Base-by-base conservation (phyloP, 2,888 invertebrate species). In the Macrophya alboannulata region DNA sequence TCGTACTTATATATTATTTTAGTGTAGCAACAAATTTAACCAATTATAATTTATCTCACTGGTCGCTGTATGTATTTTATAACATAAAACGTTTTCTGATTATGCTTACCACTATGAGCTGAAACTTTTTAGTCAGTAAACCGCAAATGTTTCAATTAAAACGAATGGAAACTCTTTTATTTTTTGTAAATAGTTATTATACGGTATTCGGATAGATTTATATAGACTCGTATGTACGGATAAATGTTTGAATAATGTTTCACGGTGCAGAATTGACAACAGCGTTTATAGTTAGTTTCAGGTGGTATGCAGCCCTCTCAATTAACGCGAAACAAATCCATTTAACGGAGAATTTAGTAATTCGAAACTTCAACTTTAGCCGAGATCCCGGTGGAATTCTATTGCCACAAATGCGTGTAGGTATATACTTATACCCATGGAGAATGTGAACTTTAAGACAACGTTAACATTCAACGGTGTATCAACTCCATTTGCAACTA, bases 301-400 rank as follows among this genome's bases (percentile, higher is more conserved):
- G 51, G 37, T 55, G 77, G 51, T 31, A 37, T 51, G 62, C 40
- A 81, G 25, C 25, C 40, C 43, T 43, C 59, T 62, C 81, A 81
- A 81, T 62, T 59, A 81, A 62, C 81, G 21, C 6, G 17, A 62
- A 81, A 81, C 81, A 81, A 81, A 62, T 81, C 43, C 62, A 81
- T 81, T 81, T 21, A 62, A 40, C 51, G 15, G n/a, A 81, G 62
- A 81, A 81, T 81, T 81, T 62, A 51, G 59, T 81, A 43, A 81
- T 81, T 62, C 40, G 2, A 62, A 81, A 59, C 21, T 81, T 62
- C 43, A 43, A 43, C 40, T 31, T 31, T 62, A 25, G 37, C 21
- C 0, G 31, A 62, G 48, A 62, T 62, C 62, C 81, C 43, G 8
- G 59, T 6, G 21, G 62, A 62, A 81, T 81, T 81, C 15, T 77